Conservation (phyloP, 2,888 invertebrate genomes). For the Mesoligia furuncula region DNA sequence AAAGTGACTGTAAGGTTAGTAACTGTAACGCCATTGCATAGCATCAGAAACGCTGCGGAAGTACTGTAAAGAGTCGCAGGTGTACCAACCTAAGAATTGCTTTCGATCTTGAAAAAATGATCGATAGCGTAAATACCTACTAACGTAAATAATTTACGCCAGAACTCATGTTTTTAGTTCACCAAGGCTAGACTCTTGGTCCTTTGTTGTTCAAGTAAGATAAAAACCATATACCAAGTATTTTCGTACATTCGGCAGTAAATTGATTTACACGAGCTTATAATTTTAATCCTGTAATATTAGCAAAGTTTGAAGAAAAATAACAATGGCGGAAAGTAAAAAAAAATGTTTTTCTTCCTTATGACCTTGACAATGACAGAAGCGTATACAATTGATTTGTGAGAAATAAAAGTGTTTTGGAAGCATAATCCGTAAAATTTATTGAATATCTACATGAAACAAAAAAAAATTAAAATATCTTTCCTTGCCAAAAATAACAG, state of each 20-base stretch:
- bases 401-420: background rate
- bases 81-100: background rate
- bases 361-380: background rate
- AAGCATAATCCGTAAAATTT: background rate
- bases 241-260: no score
- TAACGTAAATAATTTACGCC: background rate
- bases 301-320: background rate
- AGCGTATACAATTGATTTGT: background rate
- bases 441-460: background rate
- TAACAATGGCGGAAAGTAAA: background rate
- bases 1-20: background rate
- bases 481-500: background rate
- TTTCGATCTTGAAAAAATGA: background rate
- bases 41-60: background rate
- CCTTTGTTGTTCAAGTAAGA: background rate
- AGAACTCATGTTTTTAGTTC: background rate
- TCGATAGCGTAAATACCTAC: background rate
- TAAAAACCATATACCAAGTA: background rate
- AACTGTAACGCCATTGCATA: background rate
- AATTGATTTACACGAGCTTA: background rate
- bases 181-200: background rate
- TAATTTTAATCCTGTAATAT: background rate
- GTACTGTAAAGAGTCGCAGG: background rate
- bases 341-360: background rate
- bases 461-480: background rate